Evolutionary conservation across 2,113 vertebrate genomes (phyloP), one percentile per base, ranked within the genome.

Genomic region (Pleuronectes platessa): DNA sequence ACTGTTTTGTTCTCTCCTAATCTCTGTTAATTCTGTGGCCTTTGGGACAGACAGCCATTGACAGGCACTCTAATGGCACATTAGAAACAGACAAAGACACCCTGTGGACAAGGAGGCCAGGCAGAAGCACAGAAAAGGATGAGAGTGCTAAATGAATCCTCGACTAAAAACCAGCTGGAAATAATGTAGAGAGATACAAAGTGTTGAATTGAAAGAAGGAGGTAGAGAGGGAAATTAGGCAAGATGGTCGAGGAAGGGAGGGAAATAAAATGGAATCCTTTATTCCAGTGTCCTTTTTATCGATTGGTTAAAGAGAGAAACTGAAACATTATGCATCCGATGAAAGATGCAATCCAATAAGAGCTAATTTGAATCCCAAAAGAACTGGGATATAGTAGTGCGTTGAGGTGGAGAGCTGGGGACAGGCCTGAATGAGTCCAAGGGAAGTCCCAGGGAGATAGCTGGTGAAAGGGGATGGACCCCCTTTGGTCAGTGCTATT

Each of bases 301-400:
- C 11, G 61, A 78, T 77, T 26, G 3, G 40, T 73, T 17, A 78
- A 73, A 54, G 63, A 70, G 74, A 70, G 63, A 84, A 58, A 81
- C 12, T 76, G 85, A 86, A 86, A 87, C 81, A 75, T 65, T 84
- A 7, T 68, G 68, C 72, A 74, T 88, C 82, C 70, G 35, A 31
- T 73, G 67, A 88, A 89, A 76, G 83, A 86, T 89, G 58, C 83
- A 86, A 91, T 92, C 90, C 89, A 89, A 92, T 93, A 85, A 89
- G 85, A 87, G 86, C 89, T 92, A 94, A 91, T 94, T 92, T 91
- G 84, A 93, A 94, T 94, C 83, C 89, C 82, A 93, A 93, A 92
- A 31, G 88, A 79, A 27, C 40, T 0, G 60, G 71, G 82, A 76
- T 87, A 85, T 78, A 82, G 76, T 68, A 79, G 66, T 75, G 83